Conservation (phyloP, 2,113 vertebrate species). For the Apteryx mantelli region DNA sequence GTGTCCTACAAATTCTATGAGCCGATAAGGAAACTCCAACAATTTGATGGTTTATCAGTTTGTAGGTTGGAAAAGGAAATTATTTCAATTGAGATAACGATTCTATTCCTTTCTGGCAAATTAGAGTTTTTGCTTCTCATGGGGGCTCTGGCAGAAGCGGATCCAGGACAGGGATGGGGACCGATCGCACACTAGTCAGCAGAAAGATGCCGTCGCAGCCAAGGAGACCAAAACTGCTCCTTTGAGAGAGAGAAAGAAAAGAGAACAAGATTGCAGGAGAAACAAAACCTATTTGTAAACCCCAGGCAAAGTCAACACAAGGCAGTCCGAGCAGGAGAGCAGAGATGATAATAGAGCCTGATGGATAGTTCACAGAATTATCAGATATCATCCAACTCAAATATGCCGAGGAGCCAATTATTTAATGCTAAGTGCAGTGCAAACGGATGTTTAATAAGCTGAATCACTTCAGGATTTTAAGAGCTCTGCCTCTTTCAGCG, state of each 20-base stretch:
- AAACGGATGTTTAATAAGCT: background rate
- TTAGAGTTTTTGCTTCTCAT: conserved; percentile 17
- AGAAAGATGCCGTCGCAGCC: conserved; percentile 16
- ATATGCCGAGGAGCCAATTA: conserved; percentile 40
- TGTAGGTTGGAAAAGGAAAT: conserved; percentile 54
- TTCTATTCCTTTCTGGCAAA: conserved; percentile 63
- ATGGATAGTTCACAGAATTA: conserved; percentile 12
- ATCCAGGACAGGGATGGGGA: conserved; percentile 11
- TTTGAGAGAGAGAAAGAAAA: background rate
- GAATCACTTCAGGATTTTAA: background rate
- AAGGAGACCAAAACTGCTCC: background rate
- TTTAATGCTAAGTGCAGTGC: background rate
- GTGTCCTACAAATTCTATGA: conserved; percentile 29
- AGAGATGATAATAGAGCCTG: background rate
- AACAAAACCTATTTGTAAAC: conserved; percentile 22
- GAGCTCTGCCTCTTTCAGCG: background rate
- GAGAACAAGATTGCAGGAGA: background rate
- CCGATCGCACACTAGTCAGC: background rate
- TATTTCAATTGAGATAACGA: conserved; percentile 65
- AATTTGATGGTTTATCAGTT: conserved; percentile 55
- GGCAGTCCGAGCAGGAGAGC: background rate
- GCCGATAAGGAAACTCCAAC: conserved; percentile 41
- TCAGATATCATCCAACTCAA: conserved; percentile 27
- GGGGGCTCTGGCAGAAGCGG: background rate
- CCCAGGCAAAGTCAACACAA: background rate